phyloP scores from a whole-genome alignment of 92 coral and sea anemone species.

The Galaxea fascicularis region DNA sequence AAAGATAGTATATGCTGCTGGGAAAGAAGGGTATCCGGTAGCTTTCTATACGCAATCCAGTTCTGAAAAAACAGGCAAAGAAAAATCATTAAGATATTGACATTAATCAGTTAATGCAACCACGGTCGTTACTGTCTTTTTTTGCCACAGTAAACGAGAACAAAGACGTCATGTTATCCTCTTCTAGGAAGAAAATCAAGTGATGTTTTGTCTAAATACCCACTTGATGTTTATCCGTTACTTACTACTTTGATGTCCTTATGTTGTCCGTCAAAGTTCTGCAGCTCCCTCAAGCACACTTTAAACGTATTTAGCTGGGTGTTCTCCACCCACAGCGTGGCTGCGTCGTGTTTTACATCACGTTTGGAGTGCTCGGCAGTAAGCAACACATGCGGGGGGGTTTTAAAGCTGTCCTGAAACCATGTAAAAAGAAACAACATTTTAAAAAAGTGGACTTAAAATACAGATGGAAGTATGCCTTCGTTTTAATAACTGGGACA shows the following conservation, averaged over 20 bases:
- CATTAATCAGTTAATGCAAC: background rate
- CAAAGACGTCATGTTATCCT: too few relatives aligned
- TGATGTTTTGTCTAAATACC: too few relatives aligned
- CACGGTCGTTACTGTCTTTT: too few relatives aligned
- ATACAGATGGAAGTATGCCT: too few relatives aligned
- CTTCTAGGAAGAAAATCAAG: too few relatives aligned
- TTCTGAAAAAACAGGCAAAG: slow-evolving; percentile 27
- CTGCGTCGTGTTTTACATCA: slow-evolving; percentile 78
- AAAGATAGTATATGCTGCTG: slow-evolving; percentile 46
- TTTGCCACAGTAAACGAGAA: too few relatives aligned
- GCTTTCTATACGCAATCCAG: slow-evolving; percentile 62
- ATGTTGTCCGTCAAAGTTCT: slow-evolving; percentile 86
- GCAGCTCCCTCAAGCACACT: slow-evolving; percentile 80
- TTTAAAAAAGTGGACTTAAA: too few relatives aligned
- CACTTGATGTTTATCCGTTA: background rate
- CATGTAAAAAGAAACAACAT: background rate
- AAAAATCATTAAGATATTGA: too few relatives aligned
- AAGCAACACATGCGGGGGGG: slow-evolving; percentile 58
- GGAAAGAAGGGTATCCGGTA: slow-evolving; percentile 47
- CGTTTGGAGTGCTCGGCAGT: slow-evolving; percentile 72
- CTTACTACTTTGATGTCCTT: slow-evolving; percentile 72
- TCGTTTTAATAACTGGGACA: too few relatives aligned
- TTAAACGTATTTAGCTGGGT: slow-evolving; percentile 56
- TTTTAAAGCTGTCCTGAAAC: slow-evolving; percentile 49
- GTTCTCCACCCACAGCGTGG: slow-evolving; percentile 85